Conservation (phyloP, 2,888 invertebrate genomes). For the Sesamia inferens region DNA sequence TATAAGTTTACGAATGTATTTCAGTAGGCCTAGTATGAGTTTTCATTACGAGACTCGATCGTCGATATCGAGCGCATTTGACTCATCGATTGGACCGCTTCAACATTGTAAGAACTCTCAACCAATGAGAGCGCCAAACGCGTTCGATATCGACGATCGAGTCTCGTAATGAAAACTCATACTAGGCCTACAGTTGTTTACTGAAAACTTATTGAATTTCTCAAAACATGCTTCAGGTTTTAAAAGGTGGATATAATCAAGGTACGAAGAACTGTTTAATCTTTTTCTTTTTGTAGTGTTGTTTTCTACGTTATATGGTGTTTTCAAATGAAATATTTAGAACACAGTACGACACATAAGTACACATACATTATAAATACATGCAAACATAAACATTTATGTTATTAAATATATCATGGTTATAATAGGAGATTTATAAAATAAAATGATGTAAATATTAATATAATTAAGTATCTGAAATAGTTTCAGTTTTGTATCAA, state of each 20-base stretch:
- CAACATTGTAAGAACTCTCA: no score
- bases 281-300: background rate
- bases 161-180: no score
- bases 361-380: conserved; percentile 48
- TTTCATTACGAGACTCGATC: no score
- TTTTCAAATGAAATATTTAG: conserved; percentile 28
- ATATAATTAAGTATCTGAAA: conserved; percentile 5
- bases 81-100: no score
- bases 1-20: background rate
- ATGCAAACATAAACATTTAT: conserved; percentile 40
- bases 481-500: background rate
- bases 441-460: conserved; percentile 1
- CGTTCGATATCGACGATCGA: no score
- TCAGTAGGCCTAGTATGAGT: no score
- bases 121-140: no score
- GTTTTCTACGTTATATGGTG: background rate
- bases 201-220: background rate
- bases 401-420: conserved; percentile 4
- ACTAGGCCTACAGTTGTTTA: no score
- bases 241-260: background rate
- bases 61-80: no score
- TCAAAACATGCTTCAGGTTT: background rate
- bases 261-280: background rate
- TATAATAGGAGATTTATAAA: conserved; percentile 10
- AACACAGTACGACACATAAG: conserved; percentile 52